A percentile compares a stretch with the other conserved stretches of the same genome.
phyloP scores from a whole-genome alignment of 2,797 vertebrate species.

The Pelodytes ibericus region DNA sequence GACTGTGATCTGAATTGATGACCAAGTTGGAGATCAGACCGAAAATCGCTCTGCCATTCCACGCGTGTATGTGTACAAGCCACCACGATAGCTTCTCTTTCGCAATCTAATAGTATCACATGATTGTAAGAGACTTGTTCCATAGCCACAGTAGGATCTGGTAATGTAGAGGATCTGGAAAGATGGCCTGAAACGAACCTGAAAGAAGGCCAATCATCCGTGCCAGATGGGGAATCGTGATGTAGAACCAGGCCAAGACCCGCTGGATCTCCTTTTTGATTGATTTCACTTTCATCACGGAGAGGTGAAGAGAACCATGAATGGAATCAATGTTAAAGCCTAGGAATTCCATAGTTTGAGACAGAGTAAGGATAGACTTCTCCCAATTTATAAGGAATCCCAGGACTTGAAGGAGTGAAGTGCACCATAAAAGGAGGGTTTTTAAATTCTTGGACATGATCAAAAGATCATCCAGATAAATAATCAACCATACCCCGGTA shows the following conservation, averaged over 20 bases:
- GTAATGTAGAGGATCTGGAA: background rate
- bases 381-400: background rate
- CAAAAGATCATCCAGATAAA: background rate
- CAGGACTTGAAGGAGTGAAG: background rate
- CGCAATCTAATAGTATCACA: no score
- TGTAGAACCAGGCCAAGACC: background rate
- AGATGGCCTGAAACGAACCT: background rate
- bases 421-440: background rate
- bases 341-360: background rate
- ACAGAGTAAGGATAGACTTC: background rate
- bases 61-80: background rate
- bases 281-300: background rate
- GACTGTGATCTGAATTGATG: background rate
- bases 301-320: background rate
- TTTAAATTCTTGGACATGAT: background rate
- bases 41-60: background rate
- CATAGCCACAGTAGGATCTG: background rate
- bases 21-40: background rate
- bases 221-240: background rate
- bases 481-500: no score
- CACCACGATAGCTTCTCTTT: background rate
- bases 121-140: no score
- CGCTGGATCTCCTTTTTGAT: background rate
- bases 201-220: background rate
- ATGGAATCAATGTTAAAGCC: background rate